Conservation (phyloP, 2,888 invertebrate species). For the Empis stercorea region DNA sequence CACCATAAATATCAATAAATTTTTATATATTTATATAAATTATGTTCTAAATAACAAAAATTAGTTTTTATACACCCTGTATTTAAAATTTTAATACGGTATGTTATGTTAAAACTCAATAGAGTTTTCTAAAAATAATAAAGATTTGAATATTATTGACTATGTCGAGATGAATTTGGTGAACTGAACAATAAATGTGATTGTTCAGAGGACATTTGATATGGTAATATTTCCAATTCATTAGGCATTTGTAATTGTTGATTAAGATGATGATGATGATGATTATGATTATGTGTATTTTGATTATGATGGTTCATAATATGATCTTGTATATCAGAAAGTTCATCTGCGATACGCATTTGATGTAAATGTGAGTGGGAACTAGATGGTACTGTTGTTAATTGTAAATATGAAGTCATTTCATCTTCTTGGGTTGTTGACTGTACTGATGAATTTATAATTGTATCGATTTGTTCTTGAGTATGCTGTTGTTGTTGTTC, state of each 20-base stretch:
- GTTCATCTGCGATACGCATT: slow-evolving; percentile 29
- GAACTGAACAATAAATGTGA: slow-evolving; percentile 35
- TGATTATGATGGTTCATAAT: slow-evolving; percentile 16
- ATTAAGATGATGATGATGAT: slow-evolving; percentile 14
- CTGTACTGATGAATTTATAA: slow-evolving; percentile 15
- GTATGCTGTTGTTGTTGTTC: slow-evolving; percentile 7
- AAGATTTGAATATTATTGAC: slow-evolving; percentile 10
- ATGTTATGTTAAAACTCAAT: too few species aligned
- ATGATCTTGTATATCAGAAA: slow-evolving; percentile 24
- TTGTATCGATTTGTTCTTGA: slow-evolving; percentile 4
- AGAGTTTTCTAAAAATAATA: too few species aligned
- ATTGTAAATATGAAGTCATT: slow-evolving; percentile 32
- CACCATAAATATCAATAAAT: too few species aligned
- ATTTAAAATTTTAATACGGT: too few species aligned
- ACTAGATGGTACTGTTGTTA: slow-evolving; percentile 26
- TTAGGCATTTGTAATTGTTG: slow-evolving; percentile 24
- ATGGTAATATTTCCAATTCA: slow-evolving; percentile 35
- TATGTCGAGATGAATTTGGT: slow-evolving; percentile 19
- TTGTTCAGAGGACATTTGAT: slow-evolving; percentile 36
- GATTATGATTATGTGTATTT: slow-evolving; percentile 16
- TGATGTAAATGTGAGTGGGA: slow-evolving; percentile 22
- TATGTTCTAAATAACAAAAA: too few species aligned
- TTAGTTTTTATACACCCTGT: too few species aligned
- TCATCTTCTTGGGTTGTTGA: slow-evolving; percentile 27
- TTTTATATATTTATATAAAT: too few species aligned